Percentiles rank a stretch among this genome's conserved stretches.
Evolutionary conservation across 2,797 vertebrate genomes (phyloP).

Genomic region (Sebastes jordani): DNA sequence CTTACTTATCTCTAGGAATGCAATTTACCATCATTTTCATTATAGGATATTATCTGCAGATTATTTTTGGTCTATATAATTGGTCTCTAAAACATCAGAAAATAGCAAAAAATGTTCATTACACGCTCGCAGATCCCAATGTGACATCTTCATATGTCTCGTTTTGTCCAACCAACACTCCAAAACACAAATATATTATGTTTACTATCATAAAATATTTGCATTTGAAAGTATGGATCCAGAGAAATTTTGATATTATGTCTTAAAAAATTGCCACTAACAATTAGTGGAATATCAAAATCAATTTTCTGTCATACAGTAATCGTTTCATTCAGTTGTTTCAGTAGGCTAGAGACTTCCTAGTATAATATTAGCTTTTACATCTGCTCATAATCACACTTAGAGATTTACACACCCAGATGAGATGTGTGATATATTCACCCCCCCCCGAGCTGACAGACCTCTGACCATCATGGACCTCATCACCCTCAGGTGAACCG

Average conservation of each 20-base stretch:
- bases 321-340: neutral
- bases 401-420: neutral
- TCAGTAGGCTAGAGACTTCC: neutral
- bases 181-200: neutral
- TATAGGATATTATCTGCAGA: neutral
- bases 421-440: neutral
- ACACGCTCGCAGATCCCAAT: neutral
- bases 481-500: conserved; percentile 11
- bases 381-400: neutral
- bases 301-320: neutral
- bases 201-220: neutral
- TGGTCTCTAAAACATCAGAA: neutral
- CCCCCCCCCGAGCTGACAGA: neutral
- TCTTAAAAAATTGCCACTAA: neutral
- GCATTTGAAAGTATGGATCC: neutral
- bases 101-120: neutral
- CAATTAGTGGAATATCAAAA: neutral
- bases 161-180: neutral
- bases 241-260: neutral
- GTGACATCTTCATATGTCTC: neutral
- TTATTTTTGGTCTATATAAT: neutral
- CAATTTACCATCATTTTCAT: neutral
- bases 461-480: conserved; percentile 8
- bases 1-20: neutral
- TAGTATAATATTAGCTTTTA: neutral